These are phyloP conservation scores for Ennomos quercinarius DNA, from an alignment of 2,888 invertebrate species.

Conservation along the genomic window DNA sequence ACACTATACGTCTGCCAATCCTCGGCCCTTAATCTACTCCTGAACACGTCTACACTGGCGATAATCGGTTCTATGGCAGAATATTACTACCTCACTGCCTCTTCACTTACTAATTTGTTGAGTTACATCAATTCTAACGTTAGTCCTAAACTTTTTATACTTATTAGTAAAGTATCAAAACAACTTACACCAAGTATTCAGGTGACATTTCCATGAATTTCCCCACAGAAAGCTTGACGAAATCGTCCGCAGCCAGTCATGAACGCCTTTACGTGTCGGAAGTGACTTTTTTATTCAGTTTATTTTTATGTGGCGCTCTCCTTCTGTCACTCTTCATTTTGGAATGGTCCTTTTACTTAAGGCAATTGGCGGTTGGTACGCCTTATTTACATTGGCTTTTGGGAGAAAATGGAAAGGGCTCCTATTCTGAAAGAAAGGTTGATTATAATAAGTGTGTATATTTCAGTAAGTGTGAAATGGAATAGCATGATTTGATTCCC, in stretches of 20 bases:
- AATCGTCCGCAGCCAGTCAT: constrained; percentile 56
- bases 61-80: too few relatives aligned
- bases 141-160: too few relatives aligned
- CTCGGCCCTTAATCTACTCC: too few relatives aligned
- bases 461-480: too few relatives aligned
- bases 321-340: constrained; percentile 65
- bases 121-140: too few relatives aligned
- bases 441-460: too few relatives aligned
- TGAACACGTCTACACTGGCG: too few relatives aligned
- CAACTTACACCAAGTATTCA: constrained; percentile 36
- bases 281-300: constrained; percentile 60
- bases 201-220: constrained; percentile 66
- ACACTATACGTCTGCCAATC: too few relatives aligned
- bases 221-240: constrained; percentile 49
- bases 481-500: too few relatives aligned
- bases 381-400: constrained; percentile 8
- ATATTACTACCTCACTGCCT: too few relatives aligned
- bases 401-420: not conserved
- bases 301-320: constrained; percentile 52
- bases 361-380: constrained; percentile 26
- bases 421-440: too few relatives aligned
- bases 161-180: constrained; percentile 54
- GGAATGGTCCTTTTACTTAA: constrained; percentile 58
- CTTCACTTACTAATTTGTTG: too few relatives aligned
- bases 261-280: constrained; percentile 52